phyloP scores from a whole-genome alignment of 1,140 invertebrate species.

The Eueides isabella region DNA sequence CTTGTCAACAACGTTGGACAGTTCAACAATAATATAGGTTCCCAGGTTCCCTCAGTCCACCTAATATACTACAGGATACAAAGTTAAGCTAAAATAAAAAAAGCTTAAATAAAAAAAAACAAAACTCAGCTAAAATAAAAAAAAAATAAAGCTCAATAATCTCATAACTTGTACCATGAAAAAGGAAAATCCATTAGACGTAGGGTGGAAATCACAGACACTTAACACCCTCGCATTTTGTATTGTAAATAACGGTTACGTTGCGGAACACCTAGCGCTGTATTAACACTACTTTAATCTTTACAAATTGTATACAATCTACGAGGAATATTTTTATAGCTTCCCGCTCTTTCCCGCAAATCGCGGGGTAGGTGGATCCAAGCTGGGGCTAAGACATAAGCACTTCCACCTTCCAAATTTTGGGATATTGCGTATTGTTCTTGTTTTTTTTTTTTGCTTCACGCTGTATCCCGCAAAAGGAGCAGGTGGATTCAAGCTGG shows the following conservation, averaged over 20 bases:
- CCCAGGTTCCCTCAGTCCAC: too few species aligned
- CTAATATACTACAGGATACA: too few species aligned
- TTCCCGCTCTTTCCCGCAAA: neutral
- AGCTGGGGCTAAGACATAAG: neutral
- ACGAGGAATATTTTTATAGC: neutral
- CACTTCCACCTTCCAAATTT: too few species aligned
- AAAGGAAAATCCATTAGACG: constrained; percentile 10
- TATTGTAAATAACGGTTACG: constrained; percentile 11
- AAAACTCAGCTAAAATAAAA: neutral
- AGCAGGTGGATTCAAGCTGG: too few species aligned
- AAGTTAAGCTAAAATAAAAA: too few species aligned
- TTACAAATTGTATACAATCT: constrained; percentile 3
- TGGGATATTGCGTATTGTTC: too few species aligned
- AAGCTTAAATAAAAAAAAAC: neutral
- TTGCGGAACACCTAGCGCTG: neutral
- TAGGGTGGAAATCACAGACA: constrained; percentile 9
- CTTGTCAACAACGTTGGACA: too few species aligned
- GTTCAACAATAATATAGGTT: too few species aligned
- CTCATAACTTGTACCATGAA: neutral
- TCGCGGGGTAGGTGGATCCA: neutral
- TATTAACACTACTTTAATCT: constrained; percentile 5
- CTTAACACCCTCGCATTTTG: constrained; percentile 4
- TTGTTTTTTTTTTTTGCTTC: too few species aligned
- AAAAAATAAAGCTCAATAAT: neutral
- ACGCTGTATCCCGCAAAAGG: too few species aligned